These are phyloP conservation scores for Diorhabda carinulata DNA, from an alignment of 1,140 invertebrate species.

Conservation along the genomic window DNA sequence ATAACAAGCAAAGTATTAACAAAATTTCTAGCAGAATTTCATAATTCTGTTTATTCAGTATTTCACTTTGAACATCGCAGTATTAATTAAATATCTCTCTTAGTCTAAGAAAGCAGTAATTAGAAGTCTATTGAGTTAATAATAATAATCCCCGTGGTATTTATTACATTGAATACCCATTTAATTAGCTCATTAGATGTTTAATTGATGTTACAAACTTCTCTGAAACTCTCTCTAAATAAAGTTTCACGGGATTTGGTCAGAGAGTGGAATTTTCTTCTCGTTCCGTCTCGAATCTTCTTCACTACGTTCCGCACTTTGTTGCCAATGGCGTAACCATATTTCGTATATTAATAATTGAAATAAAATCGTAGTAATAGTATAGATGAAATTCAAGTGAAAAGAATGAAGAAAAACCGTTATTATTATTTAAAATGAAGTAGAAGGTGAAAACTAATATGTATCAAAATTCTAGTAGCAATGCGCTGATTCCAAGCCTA, in stretches of 20 bases:
- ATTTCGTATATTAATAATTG: too few species aligned
- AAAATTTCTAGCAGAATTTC: conserved; percentile 13
- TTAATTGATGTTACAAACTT: conserved; percentile 49
- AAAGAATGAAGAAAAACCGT: too few species aligned
- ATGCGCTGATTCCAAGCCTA: too few species aligned
- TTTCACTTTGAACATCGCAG: conserved; percentile 30
- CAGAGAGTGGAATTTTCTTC: conserved; percentile 29
- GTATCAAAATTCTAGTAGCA: too few species aligned
- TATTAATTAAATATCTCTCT: conserved; percentile 42
- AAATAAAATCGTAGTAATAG: too few species aligned
- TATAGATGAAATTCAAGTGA: too few species aligned
- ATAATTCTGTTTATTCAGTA: conserved; percentile 15
- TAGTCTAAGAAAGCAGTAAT: conserved; percentile 41
- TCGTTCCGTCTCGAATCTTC: not conserved
- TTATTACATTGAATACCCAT: conserved; percentile 49
- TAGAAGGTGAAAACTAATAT: too few species aligned
- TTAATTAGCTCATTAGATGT: conserved; percentile 51
- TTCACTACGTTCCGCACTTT: not conserved
- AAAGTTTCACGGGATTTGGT: conserved; percentile 38
- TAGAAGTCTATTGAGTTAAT: conserved; percentile 47
- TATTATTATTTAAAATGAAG: too few species aligned
- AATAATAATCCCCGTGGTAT: conserved; percentile 48
- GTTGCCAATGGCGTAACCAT: too few species aligned
- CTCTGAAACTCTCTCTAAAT: conserved; percentile 37
- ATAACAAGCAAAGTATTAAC: not conserved